Conservation (phyloP, 2,797 vertebrate species). For the Poecilia wingei region DNA sequence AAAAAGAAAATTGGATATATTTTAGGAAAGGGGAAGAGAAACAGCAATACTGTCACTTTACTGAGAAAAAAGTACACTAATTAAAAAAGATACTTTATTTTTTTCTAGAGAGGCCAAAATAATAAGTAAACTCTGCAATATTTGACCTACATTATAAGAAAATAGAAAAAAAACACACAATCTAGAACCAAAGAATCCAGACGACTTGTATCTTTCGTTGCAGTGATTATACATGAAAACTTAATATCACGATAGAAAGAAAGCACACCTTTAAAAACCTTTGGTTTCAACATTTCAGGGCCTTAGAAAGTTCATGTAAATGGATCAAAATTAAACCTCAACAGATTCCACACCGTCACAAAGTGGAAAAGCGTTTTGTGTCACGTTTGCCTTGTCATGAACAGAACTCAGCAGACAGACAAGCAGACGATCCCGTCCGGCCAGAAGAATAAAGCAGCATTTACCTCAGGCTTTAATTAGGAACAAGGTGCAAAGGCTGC, state of each 20-base stretch:
- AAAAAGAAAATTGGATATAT: neutral
- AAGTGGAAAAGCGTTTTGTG: neutral
- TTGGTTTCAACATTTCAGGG: neutral
- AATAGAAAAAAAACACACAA: neutral
- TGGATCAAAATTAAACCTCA: neutral
- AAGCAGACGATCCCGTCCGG: neutral
- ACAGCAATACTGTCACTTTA: neutral
- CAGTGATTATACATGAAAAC: neutral
- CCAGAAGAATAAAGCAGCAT: neutral
- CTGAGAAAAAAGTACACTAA: neutral
- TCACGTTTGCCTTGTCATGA: neutral
- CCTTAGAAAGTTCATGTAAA: neutral
- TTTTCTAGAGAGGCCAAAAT: neutral
- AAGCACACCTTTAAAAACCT: neutral
- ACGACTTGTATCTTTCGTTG: neutral
- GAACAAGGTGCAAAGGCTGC: conserved; percentile 1
- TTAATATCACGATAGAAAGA: neutral
- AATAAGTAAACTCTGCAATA: neutral
- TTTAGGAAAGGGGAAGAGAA: neutral
- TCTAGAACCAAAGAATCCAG: neutral
- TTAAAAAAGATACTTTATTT: neutral
- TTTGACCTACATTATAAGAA: neutral
- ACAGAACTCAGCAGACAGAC: neutral
- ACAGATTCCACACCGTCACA: neutral
- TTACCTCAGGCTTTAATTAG: neutral